These are phyloP conservation scores for Erinaceus europaeus DNA, from an alignment of 2,113 vertebrate species.

Conservation along the genomic window DNA sequence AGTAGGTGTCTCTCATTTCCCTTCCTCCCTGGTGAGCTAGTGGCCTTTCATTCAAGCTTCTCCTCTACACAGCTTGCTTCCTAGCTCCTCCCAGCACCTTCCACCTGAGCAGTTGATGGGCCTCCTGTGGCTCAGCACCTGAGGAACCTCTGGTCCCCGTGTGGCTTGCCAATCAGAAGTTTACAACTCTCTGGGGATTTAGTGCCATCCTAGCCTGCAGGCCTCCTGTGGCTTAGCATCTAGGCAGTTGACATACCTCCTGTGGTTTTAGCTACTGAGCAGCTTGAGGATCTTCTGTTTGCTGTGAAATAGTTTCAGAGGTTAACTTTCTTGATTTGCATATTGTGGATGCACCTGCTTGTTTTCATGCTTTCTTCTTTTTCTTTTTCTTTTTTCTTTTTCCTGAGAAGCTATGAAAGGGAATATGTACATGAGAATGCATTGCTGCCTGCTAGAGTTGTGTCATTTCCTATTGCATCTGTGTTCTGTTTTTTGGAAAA, in stretches of 20 bases:
- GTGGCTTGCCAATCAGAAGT: constrained; percentile 29
- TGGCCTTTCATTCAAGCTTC: constrained; percentile 43
- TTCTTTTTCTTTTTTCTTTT: constrained; percentile 37
- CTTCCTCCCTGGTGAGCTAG: constrained; percentile 9
- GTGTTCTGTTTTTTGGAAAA: not conserved
- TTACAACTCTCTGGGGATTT: constrained; percentile 49
- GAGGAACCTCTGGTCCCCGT: constrained; percentile 43
- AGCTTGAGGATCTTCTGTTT: constrained; percentile 73
- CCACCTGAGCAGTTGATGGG: constrained; percentile 47
- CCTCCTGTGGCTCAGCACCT: constrained; percentile 62
- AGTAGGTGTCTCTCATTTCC: constrained; percentile 31
- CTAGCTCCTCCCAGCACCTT: constrained; percentile 25
- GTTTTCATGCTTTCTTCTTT: constrained; percentile 48
- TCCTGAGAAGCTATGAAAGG: not conserved
- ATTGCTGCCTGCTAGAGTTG: not conserved
- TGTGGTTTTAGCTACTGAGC: constrained; percentile 58
- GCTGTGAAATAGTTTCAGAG: constrained; percentile 52
- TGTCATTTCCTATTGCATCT: not conserved
- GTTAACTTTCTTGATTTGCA: constrained; percentile 70
- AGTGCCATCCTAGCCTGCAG: constrained; percentile 30
- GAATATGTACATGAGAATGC: not conserved
- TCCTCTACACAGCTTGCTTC: constrained; percentile 19
- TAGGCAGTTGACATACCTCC: constrained; percentile 42
- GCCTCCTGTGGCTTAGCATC: constrained; percentile 53
- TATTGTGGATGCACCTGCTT: constrained; percentile 62